These are phyloP conservation scores for Anolis carolinensis DNA, from an alignment of 2,113 vertebrate genomes.

Conservation along the genomic window DNA sequence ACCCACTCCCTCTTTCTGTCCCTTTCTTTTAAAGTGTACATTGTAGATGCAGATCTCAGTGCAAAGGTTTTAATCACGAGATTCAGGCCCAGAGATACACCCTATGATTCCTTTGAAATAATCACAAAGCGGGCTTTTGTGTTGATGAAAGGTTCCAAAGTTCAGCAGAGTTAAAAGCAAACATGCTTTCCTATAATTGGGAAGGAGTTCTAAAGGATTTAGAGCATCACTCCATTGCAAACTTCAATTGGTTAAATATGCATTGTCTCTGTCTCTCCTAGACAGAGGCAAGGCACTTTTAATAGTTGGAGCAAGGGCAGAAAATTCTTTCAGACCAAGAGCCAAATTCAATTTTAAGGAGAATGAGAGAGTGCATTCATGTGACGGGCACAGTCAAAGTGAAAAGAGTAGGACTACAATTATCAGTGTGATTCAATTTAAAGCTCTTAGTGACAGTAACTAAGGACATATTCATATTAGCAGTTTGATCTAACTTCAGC, in stretches of 20 bases:
- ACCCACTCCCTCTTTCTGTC: no score
- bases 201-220: neutral
- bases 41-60: neutral
- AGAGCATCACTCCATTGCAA: neutral
- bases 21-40: neutral
- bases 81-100: neutral
- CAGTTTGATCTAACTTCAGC: no score
- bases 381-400: no score
- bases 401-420: no score
- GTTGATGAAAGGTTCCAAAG: neutral
- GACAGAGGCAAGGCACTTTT: neutral
- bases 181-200: neutral
- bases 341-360: no score
- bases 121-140: conserved; percentile 15
- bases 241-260: neutral
- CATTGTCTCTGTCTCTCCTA: neutral
- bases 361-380: neutral
- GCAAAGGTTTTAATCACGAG: conserved; percentile 22
- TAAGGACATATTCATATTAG: no score
- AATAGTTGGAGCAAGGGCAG: no score
- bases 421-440: no score
- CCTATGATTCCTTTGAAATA: neutral
- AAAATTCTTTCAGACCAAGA: no score
- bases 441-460: no score
- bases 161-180: conserved; percentile 17